Evolutionary conservation across 92 coral and sea anemone species (phyloP), one percentile per base, ranked within the genome.

Genomic region (Parazoanthus atlanticus): DNA sequence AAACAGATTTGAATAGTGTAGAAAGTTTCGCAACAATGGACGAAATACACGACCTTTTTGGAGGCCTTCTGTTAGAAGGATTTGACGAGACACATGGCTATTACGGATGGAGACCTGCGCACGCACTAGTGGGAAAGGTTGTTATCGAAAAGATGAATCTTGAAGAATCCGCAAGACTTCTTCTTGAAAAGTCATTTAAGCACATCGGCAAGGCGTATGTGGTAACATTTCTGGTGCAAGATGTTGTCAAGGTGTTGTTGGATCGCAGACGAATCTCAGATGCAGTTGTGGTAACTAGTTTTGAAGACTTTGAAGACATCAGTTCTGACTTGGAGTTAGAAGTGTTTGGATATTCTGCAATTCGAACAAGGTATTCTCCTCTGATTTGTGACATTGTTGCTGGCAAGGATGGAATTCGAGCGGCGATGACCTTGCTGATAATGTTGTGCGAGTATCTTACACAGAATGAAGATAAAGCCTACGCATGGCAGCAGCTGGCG

Each of bases 71-170:
- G 28, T 92, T 92, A 5, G 92, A 92, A 86, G 94, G 70, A 13
- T 15, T 61, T 64, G 82, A 80, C 52, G 94, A 92, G 29, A 32
- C 84, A 6, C 47, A 86, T 3, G 92, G 92, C 4, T 92, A 92
- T 64, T 32, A 84, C 32, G 94, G 94, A 6, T 92, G 94, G 92
- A 87, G 92, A 82, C 94, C 94, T 6, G 94, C 94, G 2, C 94
- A 92, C 41, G 90, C 87, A n/a, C 94, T 92, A 16, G 94, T 92
- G 1, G 91, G 94, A n/a, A 92, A 92, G 67, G 92, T 89, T 43
- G 90, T 89, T 2, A 92, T 66, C 25, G 77, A 90, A 61, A 54
- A 85, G 74, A 86, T 89, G 65, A 71, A 82, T 31, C 33, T 76
- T 40, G 69, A 67, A 32, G 85, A 79, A 26, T 76, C 86, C 3